phyloP scores from a whole-genome alignment of 2,888 invertebrate genomes.

The Blastobasis adustella region DNA sequence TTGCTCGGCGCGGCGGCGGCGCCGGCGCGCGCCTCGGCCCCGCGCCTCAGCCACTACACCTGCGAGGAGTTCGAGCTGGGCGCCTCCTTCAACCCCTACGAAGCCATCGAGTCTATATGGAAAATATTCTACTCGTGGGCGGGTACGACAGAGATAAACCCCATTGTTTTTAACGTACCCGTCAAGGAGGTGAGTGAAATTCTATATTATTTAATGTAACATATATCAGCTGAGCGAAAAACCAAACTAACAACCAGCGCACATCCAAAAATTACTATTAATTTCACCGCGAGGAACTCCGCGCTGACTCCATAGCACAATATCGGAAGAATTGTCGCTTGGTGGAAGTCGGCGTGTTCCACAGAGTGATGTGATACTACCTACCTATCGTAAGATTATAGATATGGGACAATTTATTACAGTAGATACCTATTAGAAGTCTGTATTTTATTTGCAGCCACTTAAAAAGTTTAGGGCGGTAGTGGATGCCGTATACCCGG shows the following conservation, averaged over 20 bases:
- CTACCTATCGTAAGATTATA: too few species aligned
- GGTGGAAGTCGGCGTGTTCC: too few species aligned
- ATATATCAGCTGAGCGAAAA: not conserved
- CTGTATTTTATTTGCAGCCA: slow-evolving; percentile 1
- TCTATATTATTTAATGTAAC: not conserved
- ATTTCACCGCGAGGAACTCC: too few species aligned
- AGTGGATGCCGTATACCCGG: slow-evolving; percentile 32
- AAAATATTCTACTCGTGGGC: slow-evolving; percentile 60
- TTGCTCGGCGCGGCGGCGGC: slow-evolving; percentile 24
- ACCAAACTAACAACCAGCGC: too few species aligned
- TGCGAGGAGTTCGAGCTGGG: slow-evolving; percentile 53
- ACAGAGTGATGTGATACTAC: too few species aligned
- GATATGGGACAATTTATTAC: too few species aligned
- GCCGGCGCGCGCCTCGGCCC: slow-evolving; percentile 7
- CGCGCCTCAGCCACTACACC: slow-evolving; percentile 22
- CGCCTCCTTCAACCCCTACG: slow-evolving; percentile 43
- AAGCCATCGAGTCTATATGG: slow-evolving; percentile 47
- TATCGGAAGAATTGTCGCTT: too few species aligned
- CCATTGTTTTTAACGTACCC: slow-evolving; percentile 45
- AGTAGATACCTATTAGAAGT: not conserved
- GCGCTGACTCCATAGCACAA: too few species aligned
- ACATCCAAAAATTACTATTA: too few species aligned
- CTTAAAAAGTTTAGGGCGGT: slow-evolving; percentile 18
- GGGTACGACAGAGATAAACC: slow-evolving; percentile 40
- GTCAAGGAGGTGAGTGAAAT: slow-evolving; percentile 34